Percentiles rank a stretch among this genome's conserved stretches.
phyloP scores from a whole-genome alignment of 2,113 vertebrate genomes.

The Halcyon malimbica region DNA sequence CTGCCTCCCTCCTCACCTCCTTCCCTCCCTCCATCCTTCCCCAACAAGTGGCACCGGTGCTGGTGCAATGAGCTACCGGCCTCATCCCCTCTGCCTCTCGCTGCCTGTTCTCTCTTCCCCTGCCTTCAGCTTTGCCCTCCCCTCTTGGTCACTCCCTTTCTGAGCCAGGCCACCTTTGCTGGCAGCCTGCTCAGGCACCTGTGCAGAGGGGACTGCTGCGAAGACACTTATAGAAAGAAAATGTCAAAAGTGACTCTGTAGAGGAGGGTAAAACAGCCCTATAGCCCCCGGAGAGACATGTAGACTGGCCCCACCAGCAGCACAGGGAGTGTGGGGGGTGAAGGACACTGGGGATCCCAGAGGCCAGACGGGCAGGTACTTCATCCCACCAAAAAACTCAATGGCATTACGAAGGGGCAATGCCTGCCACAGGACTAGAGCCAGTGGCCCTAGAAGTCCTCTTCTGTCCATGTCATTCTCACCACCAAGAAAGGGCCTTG shows the following conservation, averaged over 20 bases:
- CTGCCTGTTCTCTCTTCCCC: not conserved
- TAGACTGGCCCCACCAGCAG: not conserved
- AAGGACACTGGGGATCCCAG: not conserved
- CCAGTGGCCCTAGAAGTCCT: not conserved
- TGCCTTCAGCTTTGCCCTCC: not conserved
- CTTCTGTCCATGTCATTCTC: not conserved
- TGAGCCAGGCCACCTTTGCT: not conserved
- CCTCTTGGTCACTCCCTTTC: not conserved
- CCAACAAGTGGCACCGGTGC: fast-evolving
- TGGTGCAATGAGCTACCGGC: not conserved
- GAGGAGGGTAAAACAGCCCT: not conserved
- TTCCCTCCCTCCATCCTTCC: not conserved
- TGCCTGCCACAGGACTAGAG: not conserved
- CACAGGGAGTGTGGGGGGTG: not conserved
- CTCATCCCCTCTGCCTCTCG: not conserved
- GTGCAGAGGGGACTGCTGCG: not conserved
- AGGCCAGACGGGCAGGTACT: not conserved
- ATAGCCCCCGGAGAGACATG: not conserved
- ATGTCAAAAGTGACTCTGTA: not conserved
- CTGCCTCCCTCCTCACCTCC: not conserved
- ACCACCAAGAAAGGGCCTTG: not conserved
- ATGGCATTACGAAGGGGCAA: not conserved
- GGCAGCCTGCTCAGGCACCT: not conserved
- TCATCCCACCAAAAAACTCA: not conserved
- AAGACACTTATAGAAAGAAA: not conserved